Evolutionary conservation across 2,888 invertebrate species (phyloP), one percentile per base, ranked within the genome.

Genomic region (Carpatolechia fugitivella): DNA sequence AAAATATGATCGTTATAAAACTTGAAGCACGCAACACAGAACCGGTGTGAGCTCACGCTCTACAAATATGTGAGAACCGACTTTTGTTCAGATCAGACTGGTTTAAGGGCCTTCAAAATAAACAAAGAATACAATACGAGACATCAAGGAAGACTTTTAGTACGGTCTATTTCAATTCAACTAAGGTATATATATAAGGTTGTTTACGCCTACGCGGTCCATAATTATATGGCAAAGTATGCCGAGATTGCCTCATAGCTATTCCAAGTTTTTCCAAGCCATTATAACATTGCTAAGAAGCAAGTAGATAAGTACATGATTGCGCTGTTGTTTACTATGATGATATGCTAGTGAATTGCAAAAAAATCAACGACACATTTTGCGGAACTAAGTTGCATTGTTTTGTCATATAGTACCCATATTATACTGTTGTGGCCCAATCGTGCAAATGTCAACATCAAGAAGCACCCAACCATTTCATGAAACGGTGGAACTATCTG

Each of bases 81-180:
- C 24, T 29, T 13, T 29, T 44, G 13, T 24, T 29, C 29, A 44
- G 48, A 46, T 11, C n/a, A 44, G 46, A 41, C 57, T 58, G 31
- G 29, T 41, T 33, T 56, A 52, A 52, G n/a, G 35, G 24, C 14
- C 35, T 24, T 31, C 14, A 24, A 44, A 44, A 44, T 20, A 7
- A 44, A 29, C 44, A 20, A 11, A 18, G n/a, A n/a, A n/a, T n/a
- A 24, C 24, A 24, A 24, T 24, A 6, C 24, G 24, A 24, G n/a
- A 33, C n/a, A 33, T 11, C 33, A 2, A n/a, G 5, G 33, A 10
- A 33, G 29, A 44, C 11, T 2, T 8, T 8, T 16, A 38, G 6
- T 7, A 14, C 40, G 16, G 38, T 41, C 18, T 41, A 3, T 11
- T 18, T 41, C 18, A 18, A 11, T 41, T 18, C 16, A 41, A 18